A percentile compares a stretch with the other conserved stretches of the same genome.
Evolutionary conservation across 2,797 vertebrate species (phyloP).

Genomic region (Numenius phaeopus): DNA sequence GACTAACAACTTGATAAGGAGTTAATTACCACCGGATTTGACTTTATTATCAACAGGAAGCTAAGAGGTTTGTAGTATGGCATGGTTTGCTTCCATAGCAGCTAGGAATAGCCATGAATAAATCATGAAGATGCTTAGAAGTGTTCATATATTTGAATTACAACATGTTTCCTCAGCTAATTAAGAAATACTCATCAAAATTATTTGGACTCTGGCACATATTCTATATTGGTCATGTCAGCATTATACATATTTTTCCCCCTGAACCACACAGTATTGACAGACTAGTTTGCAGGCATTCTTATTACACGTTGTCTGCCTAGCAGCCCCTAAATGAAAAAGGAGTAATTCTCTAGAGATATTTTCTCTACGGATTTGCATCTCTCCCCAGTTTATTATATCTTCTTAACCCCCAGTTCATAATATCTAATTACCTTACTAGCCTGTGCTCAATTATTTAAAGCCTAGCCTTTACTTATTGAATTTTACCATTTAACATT

Average conservation of each 20-base stretch:
- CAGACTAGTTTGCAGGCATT: background rate
- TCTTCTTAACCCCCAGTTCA: slow-evolving; percentile 12
- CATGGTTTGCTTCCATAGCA: background rate
- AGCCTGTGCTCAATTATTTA: slow-evolving; percentile 18
- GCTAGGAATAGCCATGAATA: slow-evolving; percentile 36
- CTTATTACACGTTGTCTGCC: background rate
- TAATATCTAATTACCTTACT: slow-evolving; percentile 31
- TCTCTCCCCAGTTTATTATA: background rate
- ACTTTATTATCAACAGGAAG: background rate
- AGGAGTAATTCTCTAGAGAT: background rate
- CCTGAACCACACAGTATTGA: slow-evolving; percentile 16
- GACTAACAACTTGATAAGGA: background rate
- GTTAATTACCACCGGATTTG: background rate
- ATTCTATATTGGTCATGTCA: slow-evolving; percentile 46
- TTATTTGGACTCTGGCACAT: background rate
- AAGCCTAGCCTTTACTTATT: background rate
- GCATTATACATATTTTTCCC: slow-evolving; percentile 39
- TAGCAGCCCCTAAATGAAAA: background rate
- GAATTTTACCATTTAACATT: slow-evolving; percentile 48
- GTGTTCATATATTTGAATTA: slow-evolving; percentile 57
- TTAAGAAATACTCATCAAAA: slow-evolving; percentile 66
- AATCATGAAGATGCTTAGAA: slow-evolving; percentile 19
- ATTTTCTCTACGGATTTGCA: background rate
- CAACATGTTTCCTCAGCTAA: slow-evolving; percentile 39
- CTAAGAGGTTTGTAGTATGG: background rate